A percentile compares a stretch with the other conserved stretches of the same genome.
These are phyloP conservation scores for Galaxias olidus DNA, from an alignment of 2,797 vertebrate genomes.

Conservation along the genomic window DNA sequence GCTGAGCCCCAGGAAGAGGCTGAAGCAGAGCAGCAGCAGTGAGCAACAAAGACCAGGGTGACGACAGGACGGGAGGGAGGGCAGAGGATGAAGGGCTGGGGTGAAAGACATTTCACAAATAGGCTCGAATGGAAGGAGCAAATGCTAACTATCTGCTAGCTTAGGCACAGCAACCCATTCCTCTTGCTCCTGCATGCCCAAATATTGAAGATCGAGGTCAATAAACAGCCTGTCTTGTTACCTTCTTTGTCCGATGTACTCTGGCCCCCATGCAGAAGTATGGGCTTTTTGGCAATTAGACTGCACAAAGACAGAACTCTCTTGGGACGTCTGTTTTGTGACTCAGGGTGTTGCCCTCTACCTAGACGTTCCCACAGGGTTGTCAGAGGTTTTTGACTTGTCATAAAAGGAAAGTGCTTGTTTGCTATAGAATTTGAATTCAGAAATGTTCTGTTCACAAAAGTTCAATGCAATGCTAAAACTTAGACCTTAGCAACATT, in stretches of 20 bases:
- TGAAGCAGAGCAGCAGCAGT: slow-evolving; percentile 52
- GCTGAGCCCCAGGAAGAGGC: slow-evolving; percentile 38
- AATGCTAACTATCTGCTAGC: slow-evolving; percentile 32
- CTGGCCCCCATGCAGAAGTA: slow-evolving; percentile 31
- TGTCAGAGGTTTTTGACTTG: slow-evolving; percentile 16
- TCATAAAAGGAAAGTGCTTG: too few species aligned
- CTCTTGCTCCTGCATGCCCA: slow-evolving; percentile 24
- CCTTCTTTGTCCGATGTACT: slow-evolving; percentile 34
- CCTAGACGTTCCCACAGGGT: slow-evolving; percentile 36
- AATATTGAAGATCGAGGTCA: slow-evolving; percentile 28
- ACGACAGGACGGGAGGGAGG: slow-evolving; percentile 43
- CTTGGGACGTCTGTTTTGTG: slow-evolving; percentile 51
- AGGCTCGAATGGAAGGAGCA: slow-evolving; percentile 21
- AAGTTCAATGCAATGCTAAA: not conserved
- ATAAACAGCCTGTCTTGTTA: slow-evolving; percentile 37
- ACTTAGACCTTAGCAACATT: too few species aligned
- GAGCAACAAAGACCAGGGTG: slow-evolving; percentile 39
- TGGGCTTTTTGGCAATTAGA: not conserved
- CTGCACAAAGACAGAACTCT: slow-evolving; percentile 29
- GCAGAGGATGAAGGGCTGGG: not conserved
- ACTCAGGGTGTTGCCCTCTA: slow-evolving; percentile 63
- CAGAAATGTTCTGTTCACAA: slow-evolving; percentile 36
- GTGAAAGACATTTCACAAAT: slow-evolving; percentile 1
- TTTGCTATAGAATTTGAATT: slow-evolving; percentile 29
- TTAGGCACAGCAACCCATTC: slow-evolving; percentile 26